Base-by-base conservation (phyloP, 2,113 vertebrate species). In the Monarcha castaneiventris region DNA sequence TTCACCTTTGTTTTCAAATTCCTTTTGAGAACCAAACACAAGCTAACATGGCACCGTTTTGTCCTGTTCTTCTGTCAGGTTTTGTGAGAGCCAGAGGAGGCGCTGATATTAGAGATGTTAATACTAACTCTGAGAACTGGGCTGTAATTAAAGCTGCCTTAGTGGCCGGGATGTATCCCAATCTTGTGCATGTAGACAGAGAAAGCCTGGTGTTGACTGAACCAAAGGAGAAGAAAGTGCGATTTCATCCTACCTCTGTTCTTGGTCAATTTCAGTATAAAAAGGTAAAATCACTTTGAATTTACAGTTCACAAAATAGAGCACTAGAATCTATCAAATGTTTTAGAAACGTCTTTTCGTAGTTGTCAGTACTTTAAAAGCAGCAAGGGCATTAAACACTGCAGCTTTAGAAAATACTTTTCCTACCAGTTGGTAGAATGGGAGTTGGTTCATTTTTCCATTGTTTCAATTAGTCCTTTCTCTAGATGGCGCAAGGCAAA, bases 231-330 rank as follows among this genome's bases (percentile, higher is more conserved):
- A 99, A 98, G 92, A 99, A 98, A 97, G 97, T 99, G 62, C 97
- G 97, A 69, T 98, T 99, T 92, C 99, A 99, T 96, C 98, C 98
- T 56, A 98, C 98, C 9, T 99, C 99, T 30, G 97, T 99, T 90
- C 98, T 99, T 81, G 99, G 98, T 90, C 98, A 98, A 25, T 96
- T 97, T 78, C 98, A 98, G 32, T 97, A 97, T 88, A 99, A 98
- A 94, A 99, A 99, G 99, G 99, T 99, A 98, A 96, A 89, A 80
- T 39, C 6, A 49, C 21, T 95, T 86, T 35, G 21, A 56, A 75
- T 69, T 71, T 37, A 16, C n/a, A 52, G 14, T n/a, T 79, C 32
- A 48, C 23, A 27, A 63, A 81, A 75, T 48, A 78, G 49, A 66
- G 13, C 14, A 20, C 25, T 78, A 37, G 66, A 79, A 46, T 33